Evolutionary conservation across 2,888 invertebrate genomes (phyloP), one percentile per base, ranked within the genome.

Genomic region (Watsonalla binaria): DNA sequence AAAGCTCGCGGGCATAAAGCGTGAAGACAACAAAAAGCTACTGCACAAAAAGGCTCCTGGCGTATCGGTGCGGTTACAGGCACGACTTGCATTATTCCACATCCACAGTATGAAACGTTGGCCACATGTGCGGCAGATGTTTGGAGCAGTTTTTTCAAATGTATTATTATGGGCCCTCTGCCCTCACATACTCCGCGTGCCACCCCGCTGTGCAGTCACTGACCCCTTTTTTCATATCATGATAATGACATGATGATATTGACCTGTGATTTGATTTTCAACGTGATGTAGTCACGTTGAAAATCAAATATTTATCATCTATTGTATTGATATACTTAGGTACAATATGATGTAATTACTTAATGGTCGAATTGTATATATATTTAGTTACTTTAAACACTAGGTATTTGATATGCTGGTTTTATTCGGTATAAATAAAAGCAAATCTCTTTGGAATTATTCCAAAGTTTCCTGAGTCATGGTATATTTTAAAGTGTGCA

Each of bases 121-220:
- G 81, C 82, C 90, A 90, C 83, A 89, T 90, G 90, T 81, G 82
- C 74, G 76, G 83, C 90, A 90, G 90, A 90, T 90, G 90, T 85
- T 87, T 75, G 78, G 86, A 86, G 88, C 76, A 14, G 13, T 49
- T 78, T 85, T 88, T 89, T 85, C 79, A 82, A 84, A 86, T 81
- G 80, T 86, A 80, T 86, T 85, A 86, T 84, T 84, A 77, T 69
- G 63, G 65, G 62, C 62, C 76, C 74, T 76, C 75, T 78, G 68
- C 76, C 75, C 77, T 74, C 76, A 68, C 70, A 70, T 5, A 5
- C 11, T 70, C 63, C 63, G 46, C 51, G 62, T 62, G 69, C 77
- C 78, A 79, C 83, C 83, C 85, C 77, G 71, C 77, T 62, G 77
- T 70, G 79, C 84, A 86, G 87, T 88, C 89, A 86, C 74, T 88